Percentiles rank a stretch among this genome's conserved stretches.
These are phyloP conservation scores for Barbus barbus DNA, from an alignment of 2,113 vertebrate species.

Conservation along the genomic window DNA sequence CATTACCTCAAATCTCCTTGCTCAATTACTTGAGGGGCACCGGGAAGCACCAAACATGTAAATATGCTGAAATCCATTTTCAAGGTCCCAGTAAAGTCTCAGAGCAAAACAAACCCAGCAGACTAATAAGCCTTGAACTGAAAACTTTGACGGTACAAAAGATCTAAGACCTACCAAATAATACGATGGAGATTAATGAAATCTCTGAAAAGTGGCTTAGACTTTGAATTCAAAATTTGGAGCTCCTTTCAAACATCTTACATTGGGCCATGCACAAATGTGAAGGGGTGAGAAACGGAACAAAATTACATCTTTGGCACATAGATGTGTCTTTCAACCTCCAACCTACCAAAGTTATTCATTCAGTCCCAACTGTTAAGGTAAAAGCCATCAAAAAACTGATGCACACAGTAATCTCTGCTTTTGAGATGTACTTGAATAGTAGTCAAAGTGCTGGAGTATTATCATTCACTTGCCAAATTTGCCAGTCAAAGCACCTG, in stretches of 20 bases:
- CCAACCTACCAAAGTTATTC: conserved; percentile 5
- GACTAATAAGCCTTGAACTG: conserved; percentile 12
- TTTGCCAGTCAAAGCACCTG: conserved; percentile 22
- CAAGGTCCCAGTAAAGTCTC: not conserved
- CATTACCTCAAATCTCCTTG: conserved; percentile 4
- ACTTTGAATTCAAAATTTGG: conserved; percentile 5
- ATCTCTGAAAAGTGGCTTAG: conserved; percentile 3
- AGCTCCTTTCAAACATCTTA: not conserved
- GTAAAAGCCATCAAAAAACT: not conserved
- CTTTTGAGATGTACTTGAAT: not conserved
- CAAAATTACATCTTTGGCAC: conserved; percentile 11
- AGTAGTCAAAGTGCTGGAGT: conserved; percentile 25
- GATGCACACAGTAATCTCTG: not conserved
- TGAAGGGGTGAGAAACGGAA: not conserved
- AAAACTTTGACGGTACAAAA: not conserved
- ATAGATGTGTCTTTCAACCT: conserved; percentile 20
- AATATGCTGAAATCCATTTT: conserved; percentile 20
- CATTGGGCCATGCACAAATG: not conserved
- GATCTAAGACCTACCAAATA: conserved; percentile 13
- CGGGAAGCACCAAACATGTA: not conserved
- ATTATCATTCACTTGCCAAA: not conserved
- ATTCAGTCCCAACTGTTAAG: conserved; percentile 16
- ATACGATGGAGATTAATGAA: not conserved
- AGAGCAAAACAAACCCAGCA: not conserved
- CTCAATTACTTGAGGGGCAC: conserved; percentile 15